Base-by-base conservation (phyloP, 2,888 invertebrate genomes). In the Diarsia dahlii region DNA sequence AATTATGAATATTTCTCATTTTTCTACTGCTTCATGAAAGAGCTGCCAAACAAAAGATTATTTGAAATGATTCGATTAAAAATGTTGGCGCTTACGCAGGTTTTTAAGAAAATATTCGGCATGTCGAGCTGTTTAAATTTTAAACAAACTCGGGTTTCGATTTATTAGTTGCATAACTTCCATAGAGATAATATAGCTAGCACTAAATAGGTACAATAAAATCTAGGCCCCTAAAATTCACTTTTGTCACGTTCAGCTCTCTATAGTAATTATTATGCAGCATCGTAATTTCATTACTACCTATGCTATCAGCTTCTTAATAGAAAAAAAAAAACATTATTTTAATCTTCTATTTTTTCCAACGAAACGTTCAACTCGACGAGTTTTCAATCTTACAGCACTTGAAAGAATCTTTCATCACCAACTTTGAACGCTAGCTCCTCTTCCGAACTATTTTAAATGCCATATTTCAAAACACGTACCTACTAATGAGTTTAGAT, bases 1-100 rank as follows among this genome's bases (percentile, higher is more conserved):
- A 77, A 81, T 80, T 80, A 80, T 66, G 46, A 84, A 77, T 74
- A 76, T 86, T 72, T 63, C 50, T 48, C 39, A 65, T 77, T 79
- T 71, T 73, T 52, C n/a, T 23, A 52, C 20, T 48, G 62, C 72
- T 76, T 54, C 63, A 71, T 66, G 58, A 82, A 82, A 74, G 56
- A 71, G 50, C 65, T 70, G 70, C 75, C 60, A 67, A 75, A 74
- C 63, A 75, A 71, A 72, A 50, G 54, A 70, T 34, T 71, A n/a
- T 56, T 56, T 52, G 12, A 65, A 48, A 65, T 63, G 52, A 28
- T 34, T 56, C 48, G 68, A 74, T 66, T 69, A 48, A 62, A 75
- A 82, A 69, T 58, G 6, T 39, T 60, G 66, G 69, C 20, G 70
- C 50, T 71, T 71, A 65, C 65, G 67, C n/a, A 60, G 20, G 52